phyloP scores from a whole-genome alignment of 2,113 vertebrate species.

The Antigone vipio region DNA sequence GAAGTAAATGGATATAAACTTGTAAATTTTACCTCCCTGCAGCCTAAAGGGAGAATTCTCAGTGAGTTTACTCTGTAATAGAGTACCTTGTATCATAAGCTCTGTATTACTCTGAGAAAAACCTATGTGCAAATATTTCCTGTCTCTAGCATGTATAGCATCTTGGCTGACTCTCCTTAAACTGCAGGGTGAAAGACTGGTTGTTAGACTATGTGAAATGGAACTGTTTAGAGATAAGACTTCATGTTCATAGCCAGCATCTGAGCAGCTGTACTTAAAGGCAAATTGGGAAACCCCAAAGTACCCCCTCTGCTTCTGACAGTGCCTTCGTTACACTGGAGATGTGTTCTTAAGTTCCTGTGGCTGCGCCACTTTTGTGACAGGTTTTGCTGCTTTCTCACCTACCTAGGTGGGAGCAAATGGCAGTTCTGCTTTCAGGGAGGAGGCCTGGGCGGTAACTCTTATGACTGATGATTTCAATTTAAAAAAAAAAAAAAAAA shows the following conservation, averaged over 20 bases:
- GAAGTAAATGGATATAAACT: neutral
- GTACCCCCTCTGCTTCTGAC: neutral
- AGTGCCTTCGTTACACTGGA: neutral
- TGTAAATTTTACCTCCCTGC: neutral
- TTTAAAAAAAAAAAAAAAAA: neutral
- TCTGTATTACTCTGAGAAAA: neutral
- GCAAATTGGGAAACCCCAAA: neutral
- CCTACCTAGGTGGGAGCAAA: neutral
- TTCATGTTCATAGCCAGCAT: neutral
- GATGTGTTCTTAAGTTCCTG: neutral
- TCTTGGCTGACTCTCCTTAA: neutral
- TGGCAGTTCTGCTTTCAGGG: neutral
- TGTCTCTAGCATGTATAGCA: neutral
- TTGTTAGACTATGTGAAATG: neutral
- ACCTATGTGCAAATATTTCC: neutral
- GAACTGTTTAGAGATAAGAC: neutral
- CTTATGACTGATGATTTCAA: conserved; percentile 1
- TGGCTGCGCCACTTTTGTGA: neutral
- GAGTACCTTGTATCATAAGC: neutral
- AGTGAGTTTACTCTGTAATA: neutral
- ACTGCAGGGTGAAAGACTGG: neutral
- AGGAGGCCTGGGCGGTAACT: neutral
- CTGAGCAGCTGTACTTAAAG: neutral
- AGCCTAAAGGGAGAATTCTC: neutral
- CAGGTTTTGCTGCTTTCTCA: conserved; percentile 51